These are phyloP conservation scores for Monopterus albus DNA, from an alignment of 2,113 vertebrate species.

Conservation along the genomic window DNA sequence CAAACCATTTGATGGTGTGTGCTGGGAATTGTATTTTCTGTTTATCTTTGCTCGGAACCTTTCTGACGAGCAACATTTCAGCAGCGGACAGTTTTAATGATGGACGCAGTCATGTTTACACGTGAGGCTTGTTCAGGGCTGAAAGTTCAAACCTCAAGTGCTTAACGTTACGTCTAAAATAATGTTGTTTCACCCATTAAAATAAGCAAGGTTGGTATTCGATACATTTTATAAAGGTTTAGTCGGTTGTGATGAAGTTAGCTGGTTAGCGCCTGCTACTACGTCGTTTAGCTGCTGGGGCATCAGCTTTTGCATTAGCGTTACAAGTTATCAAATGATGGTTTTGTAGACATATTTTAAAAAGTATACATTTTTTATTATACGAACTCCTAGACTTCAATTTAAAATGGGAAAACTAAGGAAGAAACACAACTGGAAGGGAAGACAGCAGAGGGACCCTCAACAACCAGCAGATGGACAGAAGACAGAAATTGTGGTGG, in stretches of 20 bases:
- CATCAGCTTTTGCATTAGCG: neutral
- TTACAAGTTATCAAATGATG: neutral
- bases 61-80: neutral
- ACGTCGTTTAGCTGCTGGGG: neutral
- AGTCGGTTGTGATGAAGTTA: neutral
- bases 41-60: constrained; percentile 54
- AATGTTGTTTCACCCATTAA: accelerated
- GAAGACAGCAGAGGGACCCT: constrained; percentile 74
- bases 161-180: neutral
- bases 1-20: too few species aligned
- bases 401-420: constrained; percentile 86
- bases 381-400: neutral
- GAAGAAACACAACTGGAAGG: constrained; percentile 90
- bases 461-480: constrained; percentile 25
- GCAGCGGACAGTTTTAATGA: constrained; percentile 40
- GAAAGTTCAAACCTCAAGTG: neutral
- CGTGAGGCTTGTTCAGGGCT: constrained; percentile 60
- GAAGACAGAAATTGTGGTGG: constrained; percentile 71
- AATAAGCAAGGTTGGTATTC: constrained; percentile 14
- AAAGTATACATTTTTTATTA: too few species aligned
- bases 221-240: neutral
- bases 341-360: too few species aligned
- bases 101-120: constrained; percentile 68
- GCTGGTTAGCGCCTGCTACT: neutral
- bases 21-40: too few species aligned